Evolutionary conservation across 2,797 vertebrate genomes (phyloP), one percentile per base, ranked within the genome.

Genomic region (Galago senegalensis): DNA sequence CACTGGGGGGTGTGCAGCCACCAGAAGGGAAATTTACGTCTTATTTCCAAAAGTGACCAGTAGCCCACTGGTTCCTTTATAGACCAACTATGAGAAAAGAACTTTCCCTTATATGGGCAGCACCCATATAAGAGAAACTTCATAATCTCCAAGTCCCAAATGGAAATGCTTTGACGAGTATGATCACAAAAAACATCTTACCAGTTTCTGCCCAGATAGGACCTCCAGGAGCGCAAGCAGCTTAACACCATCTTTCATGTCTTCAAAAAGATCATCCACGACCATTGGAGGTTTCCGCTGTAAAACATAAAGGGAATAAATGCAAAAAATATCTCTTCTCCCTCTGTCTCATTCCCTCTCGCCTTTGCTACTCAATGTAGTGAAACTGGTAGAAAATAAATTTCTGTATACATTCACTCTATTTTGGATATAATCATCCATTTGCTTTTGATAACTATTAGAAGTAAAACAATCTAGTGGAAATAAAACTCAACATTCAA

Each of bases 161-260:
- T 3, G 10, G 43, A 21, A 85, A 77, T 1, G 34, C 27, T 60
- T 27, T 61, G 49, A 75, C 5, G 43, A 79, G 21, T 18, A 12
- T 20, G 18, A 17, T 89, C 86, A 65, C n/a, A 58, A 76, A 40
- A 81, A 49, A 31, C 29, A 94, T 97, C 99, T 99, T 98, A 99
- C 99, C 99, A 99, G 98, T 96, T 99, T 99, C 97, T 99, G 99
- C 83, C 99, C 99, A 31, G 99, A 99, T 69, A 99, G 99, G 87
- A 99, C 98, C 96, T 99, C 99, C 98, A 99, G 98, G 82, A 99
- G 99, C 21, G 99, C 99, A 95, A 99, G 99, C 9, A 99, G 98
- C 98, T 99, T 99, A 94, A 99, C 99, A 2, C 99, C 99, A 98
- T 99, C 99, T 98, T 99, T 99, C 98, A 99, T 99, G 97, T 99